Base-by-base conservation (phyloP, 1,140 invertebrate species). In the Solenopsis invicta region DNA sequence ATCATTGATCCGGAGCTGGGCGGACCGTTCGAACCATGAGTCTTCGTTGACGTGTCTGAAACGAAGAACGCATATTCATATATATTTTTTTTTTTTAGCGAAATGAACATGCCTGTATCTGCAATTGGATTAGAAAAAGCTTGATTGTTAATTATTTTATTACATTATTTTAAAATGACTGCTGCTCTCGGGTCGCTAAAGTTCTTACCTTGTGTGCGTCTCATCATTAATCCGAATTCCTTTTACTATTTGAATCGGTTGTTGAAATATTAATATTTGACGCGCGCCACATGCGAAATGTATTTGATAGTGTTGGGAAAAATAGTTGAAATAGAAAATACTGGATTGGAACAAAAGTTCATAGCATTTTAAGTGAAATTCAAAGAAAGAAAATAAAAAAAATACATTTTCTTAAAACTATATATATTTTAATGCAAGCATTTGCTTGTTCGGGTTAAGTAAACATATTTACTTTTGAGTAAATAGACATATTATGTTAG, bases 41-140 rank as follows among this genome's bases (percentile, higher is more conserved):
- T 84, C 59, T 90, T 88, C 59, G 86, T 18, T 71, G 89, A 77
- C 9, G 91, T 84, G 80, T 94, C 93, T 94, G 88, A 56, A 90
- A 92, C 67, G 66, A 69, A 67, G 54, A 76, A 54, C 54, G 41
- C 48, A 75, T 21, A 56, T 72, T 48, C 8, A 56, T 54, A n/a
- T n/a, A n/a, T n/a, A n/a, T n/a, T n/a, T 45, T 13, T 41, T 41
- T 41, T 41, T 41, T 41, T 24, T 2, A 75, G 16, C 2, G 8
- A 77, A 29, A 76, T 4, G 13, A 29, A 41, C 2, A 13, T 37
- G 56, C 3, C 37, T 41, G 5, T 6, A 74, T 16, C 10, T 50
- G 69, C 16, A 76, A 10, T 13, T 29, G 18, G 16, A 61, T 61
- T 29, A 18, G 21, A 45, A 62, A 75, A 52, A 13, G 41, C 13